Evolutionary conservation across 2,113 vertebrate species (phyloP).

Genomic region (Cheilinus undulatus): DNA sequence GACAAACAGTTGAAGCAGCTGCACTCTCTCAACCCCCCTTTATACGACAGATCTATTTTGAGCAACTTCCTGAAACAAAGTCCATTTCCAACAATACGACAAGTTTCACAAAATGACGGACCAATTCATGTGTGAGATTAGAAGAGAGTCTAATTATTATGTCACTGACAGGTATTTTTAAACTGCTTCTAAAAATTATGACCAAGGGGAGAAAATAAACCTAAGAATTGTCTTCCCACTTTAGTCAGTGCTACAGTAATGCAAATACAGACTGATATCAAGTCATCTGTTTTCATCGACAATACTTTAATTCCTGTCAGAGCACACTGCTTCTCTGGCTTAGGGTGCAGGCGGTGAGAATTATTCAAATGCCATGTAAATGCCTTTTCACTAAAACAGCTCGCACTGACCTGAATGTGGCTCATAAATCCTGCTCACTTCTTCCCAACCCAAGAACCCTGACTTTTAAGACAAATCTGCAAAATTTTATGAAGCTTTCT

Average conservation of each 20-base stretch:
- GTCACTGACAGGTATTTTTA: conserved; percentile 9
- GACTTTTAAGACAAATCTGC: conserved; percentile 15
- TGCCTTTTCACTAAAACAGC: conserved; percentile 38
- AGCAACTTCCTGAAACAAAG: conserved; percentile 62
- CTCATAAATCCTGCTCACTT: conserved; percentile 15
- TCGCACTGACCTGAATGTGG: conserved; percentile 18
- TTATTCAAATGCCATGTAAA: conserved; percentile 66
- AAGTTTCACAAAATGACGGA: conserved; percentile 8
- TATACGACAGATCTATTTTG: conserved; percentile 60
- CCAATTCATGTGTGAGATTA: conserved; percentile 9
- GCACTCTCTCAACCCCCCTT: conserved; percentile 51
- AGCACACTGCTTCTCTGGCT: conserved; percentile 38
- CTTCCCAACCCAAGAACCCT: conserved; percentile 9
- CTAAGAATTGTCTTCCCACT: conserved; percentile 1
- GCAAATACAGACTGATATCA: conserved; percentile 33
- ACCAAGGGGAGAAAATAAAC: background rate
- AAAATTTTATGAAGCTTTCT: background rate
- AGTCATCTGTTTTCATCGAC: conserved; percentile 25
- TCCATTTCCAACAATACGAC: conserved; percentile 39
- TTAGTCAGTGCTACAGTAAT: conserved; percentile 11
- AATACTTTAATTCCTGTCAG: conserved; percentile 30
- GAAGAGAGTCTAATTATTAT: conserved; percentile 17
- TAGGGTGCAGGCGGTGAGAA: conserved; percentile 33
- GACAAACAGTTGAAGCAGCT: conserved; percentile 46
- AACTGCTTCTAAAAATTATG: conserved; percentile 1